phyloP scores from a whole-genome alignment of 2,797 vertebrate species.

The Cossypha caffra region DNA sequence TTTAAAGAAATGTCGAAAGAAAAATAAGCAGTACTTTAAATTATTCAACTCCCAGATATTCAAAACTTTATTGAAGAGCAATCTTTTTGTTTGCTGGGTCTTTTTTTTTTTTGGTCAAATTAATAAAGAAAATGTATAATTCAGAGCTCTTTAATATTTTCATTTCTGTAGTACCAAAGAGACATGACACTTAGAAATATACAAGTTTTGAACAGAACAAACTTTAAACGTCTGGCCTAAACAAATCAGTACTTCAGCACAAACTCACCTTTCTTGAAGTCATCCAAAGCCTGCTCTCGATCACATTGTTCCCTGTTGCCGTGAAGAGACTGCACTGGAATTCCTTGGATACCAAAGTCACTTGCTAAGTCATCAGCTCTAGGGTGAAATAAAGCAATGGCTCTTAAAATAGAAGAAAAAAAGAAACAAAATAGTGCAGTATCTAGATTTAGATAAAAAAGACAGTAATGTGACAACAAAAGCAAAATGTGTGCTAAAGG shows the following conservation, averaged over 20 bases:
- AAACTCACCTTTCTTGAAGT: slow-evolving; percentile 89
- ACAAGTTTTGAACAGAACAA: not conserved
- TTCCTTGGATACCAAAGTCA: slow-evolving; percentile 86
- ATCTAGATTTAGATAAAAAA: not conserved
- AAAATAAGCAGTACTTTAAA: not conserved
- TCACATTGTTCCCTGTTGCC: slow-evolving; percentile 91
- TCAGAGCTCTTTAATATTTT: not conserved
- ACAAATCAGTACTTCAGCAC: not conserved
- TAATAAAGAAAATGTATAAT: not conserved
- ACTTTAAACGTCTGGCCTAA: not conserved
- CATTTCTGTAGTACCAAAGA: not conserved
- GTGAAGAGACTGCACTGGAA: slow-evolving; percentile 91
- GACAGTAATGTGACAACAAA: not conserved
- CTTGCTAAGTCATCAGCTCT: slow-evolving; percentile 94
- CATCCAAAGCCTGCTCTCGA: slow-evolving; percentile 90
- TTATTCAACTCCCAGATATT: not conserved
- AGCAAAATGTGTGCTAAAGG: not conserved
- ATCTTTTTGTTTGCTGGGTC: not conserved
- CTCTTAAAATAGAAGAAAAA: not conserved
- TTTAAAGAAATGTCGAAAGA: not conserved
- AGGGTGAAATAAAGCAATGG: slow-evolving; percentile 12
- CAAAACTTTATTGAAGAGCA: not conserved
- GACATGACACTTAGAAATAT: not conserved
- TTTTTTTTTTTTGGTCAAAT: not conserved
- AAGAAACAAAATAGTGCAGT: not conserved